Evolutionary conservation across 2,797 vertebrate species (phyloP).

Genomic region (Poeciliopsis infans): DNA sequence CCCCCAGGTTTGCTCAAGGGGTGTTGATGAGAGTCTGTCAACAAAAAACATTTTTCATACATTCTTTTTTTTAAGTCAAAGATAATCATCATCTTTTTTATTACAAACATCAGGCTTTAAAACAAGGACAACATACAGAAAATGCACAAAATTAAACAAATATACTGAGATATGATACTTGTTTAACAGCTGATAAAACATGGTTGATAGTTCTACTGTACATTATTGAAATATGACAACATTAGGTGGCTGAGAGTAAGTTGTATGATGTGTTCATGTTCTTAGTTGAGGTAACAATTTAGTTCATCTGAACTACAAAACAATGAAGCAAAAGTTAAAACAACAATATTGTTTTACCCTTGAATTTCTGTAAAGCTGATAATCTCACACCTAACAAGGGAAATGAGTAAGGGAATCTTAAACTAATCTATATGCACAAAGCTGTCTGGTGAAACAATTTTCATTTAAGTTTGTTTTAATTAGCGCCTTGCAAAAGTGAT

Average conservation of each 20-base stretch:
- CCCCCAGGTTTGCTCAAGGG: not conserved
- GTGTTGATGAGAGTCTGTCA: not conserved
- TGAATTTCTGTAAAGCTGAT: slow-evolving; percentile 64
- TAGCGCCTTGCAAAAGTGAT: slow-evolving; percentile 30
- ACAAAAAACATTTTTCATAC: not conserved
- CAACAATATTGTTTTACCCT: slow-evolving; percentile 46
- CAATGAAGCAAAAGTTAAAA: slow-evolving; percentile 60
- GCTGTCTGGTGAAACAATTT: slow-evolving; percentile 55
- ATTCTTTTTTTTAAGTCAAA: slow-evolving; percentile 23
- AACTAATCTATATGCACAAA: slow-evolving; percentile 65
- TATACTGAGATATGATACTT: slow-evolving; percentile 73
- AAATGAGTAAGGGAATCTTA: slow-evolving; percentile 66
- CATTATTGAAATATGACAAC: slow-evolving; percentile 69
- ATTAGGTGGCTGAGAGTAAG: slow-evolving; percentile 59
- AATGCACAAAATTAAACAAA: slow-evolving; percentile 74
- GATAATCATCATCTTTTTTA: slow-evolving; percentile 65
- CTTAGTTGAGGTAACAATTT: slow-evolving; percentile 68
- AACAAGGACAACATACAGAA: slow-evolving; percentile 61
- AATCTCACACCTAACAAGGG: slow-evolving; percentile 73
- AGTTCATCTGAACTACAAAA: slow-evolving; percentile 70
- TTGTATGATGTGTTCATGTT: slow-evolving; percentile 58
- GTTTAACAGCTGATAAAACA: slow-evolving; percentile 62
- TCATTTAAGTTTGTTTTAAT: slow-evolving; percentile 30
- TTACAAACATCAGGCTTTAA: slow-evolving; percentile 65
- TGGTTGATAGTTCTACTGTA: slow-evolving; percentile 60